A percentile compares a stretch with the other conserved stretches of the same genome.
Conservation (phyloP, 1,140 invertebrate species). For the Trachelipus rathkii region DNA sequence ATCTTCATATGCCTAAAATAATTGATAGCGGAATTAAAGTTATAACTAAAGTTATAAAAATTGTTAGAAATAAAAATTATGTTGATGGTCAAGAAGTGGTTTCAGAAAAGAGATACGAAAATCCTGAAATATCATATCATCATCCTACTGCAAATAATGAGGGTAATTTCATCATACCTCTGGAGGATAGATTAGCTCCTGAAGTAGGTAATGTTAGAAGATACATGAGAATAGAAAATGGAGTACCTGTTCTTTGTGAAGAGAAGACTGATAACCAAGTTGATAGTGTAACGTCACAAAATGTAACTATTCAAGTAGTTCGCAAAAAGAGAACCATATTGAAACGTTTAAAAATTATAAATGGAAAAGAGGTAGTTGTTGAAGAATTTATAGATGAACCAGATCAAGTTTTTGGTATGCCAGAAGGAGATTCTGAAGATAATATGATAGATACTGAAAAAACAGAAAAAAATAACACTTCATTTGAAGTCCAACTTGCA, state of each 20-base stretch:
- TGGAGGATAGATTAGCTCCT: neutral
- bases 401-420: slow-evolving; percentile 53
- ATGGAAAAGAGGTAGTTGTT: slow-evolving; percentile 35
- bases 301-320: slow-evolving; percentile 27
- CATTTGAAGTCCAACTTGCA: too few species aligned
- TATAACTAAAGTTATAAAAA: neutral
- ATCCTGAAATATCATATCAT: neutral
- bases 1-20: neutral
- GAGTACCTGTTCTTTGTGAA: neutral
- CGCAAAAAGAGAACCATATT: slow-evolving; percentile 24
- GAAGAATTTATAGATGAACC: slow-evolving; percentile 41
- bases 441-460: too few species aligned
- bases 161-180: neutral
- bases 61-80: neutral
- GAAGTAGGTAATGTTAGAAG: neutral
- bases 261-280: neutral
- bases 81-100: neutral
- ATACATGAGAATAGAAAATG: slow-evolving; percentile 9
- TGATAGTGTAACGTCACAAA: neutral
- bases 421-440: slow-evolving; percentile 56
- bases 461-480: too few species aligned
- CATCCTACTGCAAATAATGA: neutral
- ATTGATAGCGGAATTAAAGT: neutral
- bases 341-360: slow-evolving; percentile 32
- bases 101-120: neutral